Percentiles rank a stretch among this genome's conserved stretches.
phyloP scores from a whole-genome alignment of 2,888 invertebrate genomes.

The Drosophila affinis region DNA sequence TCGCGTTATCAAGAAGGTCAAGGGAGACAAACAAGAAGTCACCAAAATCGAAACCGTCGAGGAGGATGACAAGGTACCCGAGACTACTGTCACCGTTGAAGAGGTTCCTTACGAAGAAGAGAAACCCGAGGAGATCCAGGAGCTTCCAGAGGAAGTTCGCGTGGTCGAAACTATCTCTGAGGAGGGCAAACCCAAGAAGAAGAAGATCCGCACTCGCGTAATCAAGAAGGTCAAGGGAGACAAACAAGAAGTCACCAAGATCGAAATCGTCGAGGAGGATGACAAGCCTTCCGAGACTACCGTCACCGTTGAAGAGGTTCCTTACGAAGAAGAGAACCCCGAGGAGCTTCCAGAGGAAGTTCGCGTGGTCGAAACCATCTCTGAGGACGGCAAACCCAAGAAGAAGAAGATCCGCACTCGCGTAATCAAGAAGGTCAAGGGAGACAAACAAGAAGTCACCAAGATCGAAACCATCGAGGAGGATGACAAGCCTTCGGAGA shows the following conservation, averaged over 20 bases:
- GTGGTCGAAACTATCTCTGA: conserved; percentile 17
- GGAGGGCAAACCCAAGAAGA: conserved; percentile 32
- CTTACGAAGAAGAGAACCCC: conserved; percentile 4
- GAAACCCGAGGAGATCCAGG: conserved; percentile 16
- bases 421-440: conserved; percentile 28
- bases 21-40: conserved; percentile 31
- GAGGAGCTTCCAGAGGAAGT: conserved; percentile 18
- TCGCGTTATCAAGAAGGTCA: conserved; percentile 27
- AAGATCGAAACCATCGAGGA: conserved; percentile 32
- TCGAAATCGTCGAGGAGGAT: conserved; percentile 33
- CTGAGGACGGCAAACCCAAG: conserved; percentile 9
- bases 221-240: conserved; percentile 36
- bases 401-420: conserved; percentile 30
- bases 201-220: conserved; percentile 28
- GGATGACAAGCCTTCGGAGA: conserved; percentile 28
- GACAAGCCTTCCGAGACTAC: conserved; percentile 20
- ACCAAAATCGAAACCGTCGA: conserved; percentile 34
- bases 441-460: conserved; percentile 31
- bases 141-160: conserved; percentile 29
- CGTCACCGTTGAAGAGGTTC: conserved; percentile 31
- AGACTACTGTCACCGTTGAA: conserved; percentile 22
- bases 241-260: conserved; percentile 35
- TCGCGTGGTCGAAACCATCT: conserved; percentile 1
- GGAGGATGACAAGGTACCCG: conserved; percentile 21
- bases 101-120: conserved; percentile 20